Evolutionary conservation across 2,797 vertebrate genomes (phyloP).

Genomic region (Psittacula derbiana): DNA sequence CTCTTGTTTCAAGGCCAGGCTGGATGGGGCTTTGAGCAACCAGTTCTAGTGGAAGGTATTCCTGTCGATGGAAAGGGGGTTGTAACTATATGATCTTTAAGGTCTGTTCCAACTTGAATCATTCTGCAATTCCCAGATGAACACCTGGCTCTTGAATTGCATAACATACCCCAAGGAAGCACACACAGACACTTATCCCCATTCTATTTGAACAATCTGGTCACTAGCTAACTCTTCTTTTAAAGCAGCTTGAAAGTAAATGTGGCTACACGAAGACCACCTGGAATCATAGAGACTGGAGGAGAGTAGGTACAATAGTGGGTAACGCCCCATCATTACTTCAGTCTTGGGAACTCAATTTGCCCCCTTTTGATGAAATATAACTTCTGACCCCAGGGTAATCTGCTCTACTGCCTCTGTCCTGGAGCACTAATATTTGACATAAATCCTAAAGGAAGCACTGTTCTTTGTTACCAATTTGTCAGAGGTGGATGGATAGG

Average conservation of each 20-base stretch:
- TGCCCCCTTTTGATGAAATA: not conserved
- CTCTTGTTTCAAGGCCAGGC: not conserved
- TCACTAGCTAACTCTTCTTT: not conserved
- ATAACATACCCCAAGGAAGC: fast-evolving
- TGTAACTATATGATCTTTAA: not conserved
- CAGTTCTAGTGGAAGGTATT: not conserved
- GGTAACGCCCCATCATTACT: not conserved
- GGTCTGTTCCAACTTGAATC: not conserved
- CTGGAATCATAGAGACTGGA: not conserved
- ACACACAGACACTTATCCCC: not conserved
- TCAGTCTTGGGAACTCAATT: not conserved
- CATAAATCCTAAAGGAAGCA: slow-evolving; percentile 1
- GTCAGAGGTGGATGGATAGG: not conserved
- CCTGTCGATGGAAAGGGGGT: not conserved
- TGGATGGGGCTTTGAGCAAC: not conserved
- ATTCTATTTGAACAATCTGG: fast-evolving
- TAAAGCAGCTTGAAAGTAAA: not conserved
- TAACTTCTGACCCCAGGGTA: not conserved
- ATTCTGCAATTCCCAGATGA: not conserved
- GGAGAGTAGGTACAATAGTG: not conserved
- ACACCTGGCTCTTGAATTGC: not conserved
- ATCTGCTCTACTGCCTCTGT: not conserved
- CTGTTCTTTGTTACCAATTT: not conserved
- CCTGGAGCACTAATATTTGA: not conserved
- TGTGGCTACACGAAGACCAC: not conserved